A percentile compares a stretch with the other conserved stretches of the same genome.
Evolutionary conservation across 2,888 invertebrate species (phyloP).

Genomic region (Chydorus sphaericus): DNA sequence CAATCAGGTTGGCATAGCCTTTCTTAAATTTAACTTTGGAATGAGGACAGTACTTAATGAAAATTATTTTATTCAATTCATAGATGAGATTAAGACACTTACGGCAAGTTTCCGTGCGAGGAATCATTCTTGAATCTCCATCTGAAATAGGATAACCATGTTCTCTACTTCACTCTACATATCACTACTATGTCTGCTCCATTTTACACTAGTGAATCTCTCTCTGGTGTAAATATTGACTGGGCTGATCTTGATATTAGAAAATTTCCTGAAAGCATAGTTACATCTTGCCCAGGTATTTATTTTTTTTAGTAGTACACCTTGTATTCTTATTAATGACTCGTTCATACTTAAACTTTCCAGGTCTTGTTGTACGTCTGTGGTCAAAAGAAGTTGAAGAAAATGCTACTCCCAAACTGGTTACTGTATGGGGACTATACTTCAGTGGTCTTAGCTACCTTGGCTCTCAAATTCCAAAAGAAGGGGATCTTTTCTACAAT

Average conservation of each 20-base stretch:
- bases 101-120: slow-evolving; percentile 4
- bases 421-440: slow-evolving; percentile 71
- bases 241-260: slow-evolving; percentile 57
- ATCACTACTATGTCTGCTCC: slow-evolving; percentile 65
- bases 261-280: slow-evolving; percentile 23
- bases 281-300: slow-evolving; percentile 20
- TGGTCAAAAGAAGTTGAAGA: slow-evolving; percentile 28
- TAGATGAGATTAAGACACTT: slow-evolving; percentile 10
- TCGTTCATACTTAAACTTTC: background rate
- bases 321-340: background rate
- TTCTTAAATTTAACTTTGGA: background rate
- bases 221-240: slow-evolving; percentile 49
- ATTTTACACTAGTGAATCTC: slow-evolving; percentile 65
- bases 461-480: slow-evolving; percentile 26
- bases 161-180: slow-evolving; percentile 65
- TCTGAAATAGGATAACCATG: slow-evolving; percentile 30
- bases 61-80: background rate
- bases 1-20: background rate
- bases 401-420: slow-evolving; percentile 25
- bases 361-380: slow-evolving; percentile 34
- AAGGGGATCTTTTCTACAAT: slow-evolving; percentile 42
- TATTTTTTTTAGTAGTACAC: background rate
- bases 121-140: background rate
- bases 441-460: slow-evolving; percentile 63
- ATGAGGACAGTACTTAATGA: background rate